Percentiles rank a stretch among this genome's conserved stretches.
These are phyloP conservation scores for Myrmecobius fasciatus DNA, from an alignment of 2,113 vertebrate species.

Conservation along the genomic window DNA sequence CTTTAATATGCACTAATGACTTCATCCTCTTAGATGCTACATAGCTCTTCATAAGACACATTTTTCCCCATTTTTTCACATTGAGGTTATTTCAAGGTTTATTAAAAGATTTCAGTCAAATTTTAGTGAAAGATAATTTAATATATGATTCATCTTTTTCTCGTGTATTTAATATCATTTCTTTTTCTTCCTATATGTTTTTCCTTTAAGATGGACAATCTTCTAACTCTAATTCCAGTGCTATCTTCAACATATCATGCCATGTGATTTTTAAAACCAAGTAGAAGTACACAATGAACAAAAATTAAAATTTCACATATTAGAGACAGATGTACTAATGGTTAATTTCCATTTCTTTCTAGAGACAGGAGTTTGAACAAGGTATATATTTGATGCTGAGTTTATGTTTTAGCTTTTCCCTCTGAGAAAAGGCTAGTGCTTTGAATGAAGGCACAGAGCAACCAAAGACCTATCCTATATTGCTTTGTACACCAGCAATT, in stretches of 20 bases:
- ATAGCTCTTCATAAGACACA: not conserved
- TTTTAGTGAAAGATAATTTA: not conserved
- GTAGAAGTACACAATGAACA: not conserved
- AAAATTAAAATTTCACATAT: not conserved
- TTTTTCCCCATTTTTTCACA: no score
- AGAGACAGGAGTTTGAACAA: slow-evolving; percentile 37
- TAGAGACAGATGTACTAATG: not conserved
- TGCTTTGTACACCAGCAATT: slow-evolving; percentile 61
- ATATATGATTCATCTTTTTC: not conserved
- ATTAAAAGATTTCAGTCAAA: not conserved
- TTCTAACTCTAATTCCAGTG: not conserved
- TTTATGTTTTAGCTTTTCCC: slow-evolving; percentile 58
- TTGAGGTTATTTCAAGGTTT: not conserved
- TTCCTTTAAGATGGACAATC: not conserved
- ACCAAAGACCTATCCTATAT: slow-evolving; percentile 62
- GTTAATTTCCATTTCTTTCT: slow-evolving; percentile 51
- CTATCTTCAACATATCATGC: not conserved
- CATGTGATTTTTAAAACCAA: slow-evolving; percentile 17
- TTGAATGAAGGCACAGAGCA: slow-evolving; percentile 65
- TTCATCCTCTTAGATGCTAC: not conserved
- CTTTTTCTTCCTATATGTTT: not conserved
- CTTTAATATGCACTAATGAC: not conserved
- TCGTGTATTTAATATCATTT: no score
- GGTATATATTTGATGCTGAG: slow-evolving; percentile 51
- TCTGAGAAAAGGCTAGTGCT: slow-evolving; percentile 69